Conservation (phyloP, 2,888 invertebrate genomes). For the Diachrysia chrysitis region DNA sequence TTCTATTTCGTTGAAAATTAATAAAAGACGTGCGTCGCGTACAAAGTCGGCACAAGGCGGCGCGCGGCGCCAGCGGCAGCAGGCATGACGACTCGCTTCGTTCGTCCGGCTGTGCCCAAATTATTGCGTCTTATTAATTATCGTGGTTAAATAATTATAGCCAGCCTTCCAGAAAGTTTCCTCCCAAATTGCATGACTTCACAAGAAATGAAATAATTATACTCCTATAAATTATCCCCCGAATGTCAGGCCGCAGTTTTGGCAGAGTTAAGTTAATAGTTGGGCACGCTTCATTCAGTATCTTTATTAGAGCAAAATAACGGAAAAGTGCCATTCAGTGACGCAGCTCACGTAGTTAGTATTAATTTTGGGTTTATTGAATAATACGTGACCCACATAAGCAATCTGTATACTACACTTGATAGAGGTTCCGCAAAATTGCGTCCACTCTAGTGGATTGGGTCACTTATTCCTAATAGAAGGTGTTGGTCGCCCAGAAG, state of each 20-base stretch:
- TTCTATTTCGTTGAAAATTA: conserved; percentile 76
- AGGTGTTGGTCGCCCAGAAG: conserved; percentile 54
- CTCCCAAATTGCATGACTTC: conserved; percentile 59
- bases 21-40: conserved; percentile 74
- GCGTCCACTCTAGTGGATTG: conserved; percentile 75
- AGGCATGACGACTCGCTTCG: conserved; percentile 68
- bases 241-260: conserved; percentile 59
- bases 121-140: conserved; percentile 78
- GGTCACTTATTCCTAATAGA: conserved; percentile 68
- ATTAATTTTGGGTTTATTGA: conserved; percentile 87
- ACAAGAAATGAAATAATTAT: conserved; percentile 66
- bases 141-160: conserved; percentile 72
- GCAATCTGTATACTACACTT: conserved; percentile 68
- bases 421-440: conserved; percentile 76
- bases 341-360: conserved; percentile 79
- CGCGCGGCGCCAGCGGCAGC: conserved; percentile 46
- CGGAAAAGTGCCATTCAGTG: conserved; percentile 71
- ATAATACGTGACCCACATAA: conserved; percentile 84
- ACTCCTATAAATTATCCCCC: conserved; percentile 54
- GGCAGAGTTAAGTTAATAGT: conserved; percentile 65
- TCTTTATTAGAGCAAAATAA: conserved; percentile 77
- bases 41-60: conserved; percentile 36
- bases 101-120: conserved; percentile 69
- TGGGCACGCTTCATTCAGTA: conserved; percentile 57
- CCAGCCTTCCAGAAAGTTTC: conserved; percentile 58